phyloP scores from a whole-genome alignment of 2,797 vertebrate species.

The Pelodytes ibericus region DNA sequence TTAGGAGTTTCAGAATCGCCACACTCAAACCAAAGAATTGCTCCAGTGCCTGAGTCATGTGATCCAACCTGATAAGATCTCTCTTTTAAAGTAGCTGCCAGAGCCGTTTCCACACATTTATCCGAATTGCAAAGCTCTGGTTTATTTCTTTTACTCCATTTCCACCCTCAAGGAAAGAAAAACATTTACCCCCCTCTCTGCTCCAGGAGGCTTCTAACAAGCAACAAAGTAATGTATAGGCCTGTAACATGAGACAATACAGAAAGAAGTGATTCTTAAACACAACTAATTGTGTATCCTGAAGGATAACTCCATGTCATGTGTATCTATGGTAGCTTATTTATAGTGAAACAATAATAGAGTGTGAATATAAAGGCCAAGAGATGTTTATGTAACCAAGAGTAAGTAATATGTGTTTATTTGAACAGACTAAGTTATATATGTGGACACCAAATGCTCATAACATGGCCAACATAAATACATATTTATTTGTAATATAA shows the following conservation, averaged over 20 bases:
- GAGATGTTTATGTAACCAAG: background rate
- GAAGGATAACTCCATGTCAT: background rate
- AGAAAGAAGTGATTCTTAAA: background rate
- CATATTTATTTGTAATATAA: background rate
- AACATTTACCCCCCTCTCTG: background rate
- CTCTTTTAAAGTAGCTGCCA: slow-evolving; percentile 11
- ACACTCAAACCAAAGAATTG: background rate
- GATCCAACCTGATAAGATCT: slow-evolving; percentile 23
- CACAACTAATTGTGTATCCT: slow-evolving; percentile 5
- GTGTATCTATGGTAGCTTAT: background rate
- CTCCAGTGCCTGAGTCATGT: slow-evolving; percentile 1
- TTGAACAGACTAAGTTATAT: background rate
- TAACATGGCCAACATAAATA: background rate
- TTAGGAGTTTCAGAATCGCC: slow-evolving; percentile 11
- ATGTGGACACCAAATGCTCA: background rate
- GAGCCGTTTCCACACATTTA: background rate
- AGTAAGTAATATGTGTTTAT: background rate
- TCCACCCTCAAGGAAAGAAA: slow-evolving; percentile 9
- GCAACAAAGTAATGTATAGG: background rate
- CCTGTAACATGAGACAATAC: background rate
- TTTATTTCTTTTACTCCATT: slow-evolving; percentile 17
- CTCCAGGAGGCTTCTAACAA: background rate
- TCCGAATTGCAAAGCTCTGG: background rate
- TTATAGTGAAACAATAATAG: background rate
- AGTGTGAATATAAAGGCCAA: background rate